phyloP scores from a whole-genome alignment of 2,797 vertebrate species.

The Gadopsis bispinosus region DNA sequence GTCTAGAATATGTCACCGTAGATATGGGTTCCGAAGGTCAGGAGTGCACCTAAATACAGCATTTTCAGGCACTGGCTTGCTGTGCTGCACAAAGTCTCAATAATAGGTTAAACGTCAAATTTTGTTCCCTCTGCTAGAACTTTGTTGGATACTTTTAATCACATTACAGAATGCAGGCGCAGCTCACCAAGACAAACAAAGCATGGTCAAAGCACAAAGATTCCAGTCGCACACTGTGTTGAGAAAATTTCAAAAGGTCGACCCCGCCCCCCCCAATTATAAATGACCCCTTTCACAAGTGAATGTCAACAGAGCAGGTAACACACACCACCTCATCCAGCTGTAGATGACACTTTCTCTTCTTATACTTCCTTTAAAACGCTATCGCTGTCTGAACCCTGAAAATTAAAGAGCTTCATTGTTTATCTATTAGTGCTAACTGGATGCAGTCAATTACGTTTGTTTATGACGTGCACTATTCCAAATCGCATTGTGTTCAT shows the following conservation, averaged over 20 bases:
- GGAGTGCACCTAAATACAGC: neutral
- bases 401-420: neutral
- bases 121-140: neutral
- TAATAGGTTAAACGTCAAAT: neutral
- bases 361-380: no score
- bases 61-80: neutral
- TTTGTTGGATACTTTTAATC: neutral
- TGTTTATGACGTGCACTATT: conserved; percentile 17
- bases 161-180: neutral
- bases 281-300: neutral
- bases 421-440: neutral
- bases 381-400: no score
- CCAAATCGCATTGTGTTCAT: conserved; percentile 20
- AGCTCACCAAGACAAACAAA: neutral
- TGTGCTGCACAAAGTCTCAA: neutral
- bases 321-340: neutral
- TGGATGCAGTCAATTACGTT: neutral
- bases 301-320: neutral
- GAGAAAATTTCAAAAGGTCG: neutral
- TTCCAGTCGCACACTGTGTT: neutral
- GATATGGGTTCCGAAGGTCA: neutral
- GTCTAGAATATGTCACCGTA: neutral
- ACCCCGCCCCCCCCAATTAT: no score
- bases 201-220: neutral
- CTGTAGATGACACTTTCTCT: neutral